phyloP scores from a whole-genome alignment of 1,140 invertebrate genomes.

The Drosophila nigrodunni region DNA sequence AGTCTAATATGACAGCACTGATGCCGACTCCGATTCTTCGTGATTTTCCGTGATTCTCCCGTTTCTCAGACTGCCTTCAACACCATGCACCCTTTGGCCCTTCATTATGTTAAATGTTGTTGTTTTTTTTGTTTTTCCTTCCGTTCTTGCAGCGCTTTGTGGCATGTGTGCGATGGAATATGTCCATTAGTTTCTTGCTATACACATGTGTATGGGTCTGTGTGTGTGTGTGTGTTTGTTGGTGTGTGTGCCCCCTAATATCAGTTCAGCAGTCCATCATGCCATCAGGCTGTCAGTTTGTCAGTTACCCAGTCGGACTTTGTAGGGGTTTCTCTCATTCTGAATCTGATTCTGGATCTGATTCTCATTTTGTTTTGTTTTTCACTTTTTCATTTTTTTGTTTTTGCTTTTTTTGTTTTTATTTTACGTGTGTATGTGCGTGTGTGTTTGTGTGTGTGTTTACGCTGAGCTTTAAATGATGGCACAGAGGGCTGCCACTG shows the following conservation, averaged over 20 bases:
- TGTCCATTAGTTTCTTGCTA: slow-evolving; percentile 13
- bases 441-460: slow-evolving; percentile 5
- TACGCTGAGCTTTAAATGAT: slow-evolving; percentile 28
- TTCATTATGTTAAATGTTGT: background rate
- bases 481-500: slow-evolving; percentile 76
- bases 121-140: slow-evolving; percentile 14
- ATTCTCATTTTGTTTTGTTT: slow-evolving; percentile 33
- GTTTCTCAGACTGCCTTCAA: background rate
- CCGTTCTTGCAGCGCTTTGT: slow-evolving; percentile 16
- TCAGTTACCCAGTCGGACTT: slow-evolving; percentile 33
- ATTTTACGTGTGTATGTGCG: slow-evolving; percentile 12
- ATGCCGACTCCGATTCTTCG: slow-evolving; percentile 15
- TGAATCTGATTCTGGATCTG: slow-evolving; percentile 42
- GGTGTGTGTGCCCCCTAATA: slow-evolving; percentile 48
- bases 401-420: slow-evolving; percentile 41
- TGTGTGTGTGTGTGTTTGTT: slow-evolving; percentile 5
- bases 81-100: slow-evolving; percentile 20
- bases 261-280: slow-evolving; percentile 27
- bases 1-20: background rate
- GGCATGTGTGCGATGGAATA: slow-evolving; percentile 6
- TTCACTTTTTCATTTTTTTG: slow-evolving; percentile 16
- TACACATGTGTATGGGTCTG: background rate
- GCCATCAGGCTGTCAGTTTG: slow-evolving; percentile 35
- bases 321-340: slow-evolving; percentile 42
- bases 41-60: too few relatives aligned